A percentile compares a stretch with the other conserved stretches of the same genome.
phyloP scores from a whole-genome alignment of 2,797 vertebrate genomes.

The Peromyscus attwateri region DNA sequence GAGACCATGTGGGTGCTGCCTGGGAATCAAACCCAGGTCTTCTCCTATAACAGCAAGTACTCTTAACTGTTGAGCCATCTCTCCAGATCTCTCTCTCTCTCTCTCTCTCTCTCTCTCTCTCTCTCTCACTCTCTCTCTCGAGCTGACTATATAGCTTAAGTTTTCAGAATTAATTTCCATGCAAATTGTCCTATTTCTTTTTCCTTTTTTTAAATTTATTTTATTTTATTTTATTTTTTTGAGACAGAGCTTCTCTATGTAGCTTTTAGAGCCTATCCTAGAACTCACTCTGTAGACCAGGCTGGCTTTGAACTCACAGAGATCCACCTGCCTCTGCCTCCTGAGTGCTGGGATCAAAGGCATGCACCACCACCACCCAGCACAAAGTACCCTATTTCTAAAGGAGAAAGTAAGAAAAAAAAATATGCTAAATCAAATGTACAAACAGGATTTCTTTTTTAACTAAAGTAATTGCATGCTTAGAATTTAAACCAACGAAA shows the following conservation, averaged over 20 bases:
- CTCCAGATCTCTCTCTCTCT: not conserved
- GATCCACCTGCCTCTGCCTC: too few relatives aligned
- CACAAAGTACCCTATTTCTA: not conserved
- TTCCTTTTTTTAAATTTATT: too few relatives aligned
- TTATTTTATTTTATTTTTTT: too few relatives aligned
- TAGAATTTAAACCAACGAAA: slow-evolving; percentile 6
- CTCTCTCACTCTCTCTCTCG: not conserved
- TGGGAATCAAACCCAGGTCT: not conserved
- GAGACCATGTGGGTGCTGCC: not conserved
- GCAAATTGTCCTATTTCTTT: not conserved
- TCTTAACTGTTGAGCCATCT: not conserved
- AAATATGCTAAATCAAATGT: not conserved
- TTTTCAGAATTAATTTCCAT: slow-evolving; percentile 21
- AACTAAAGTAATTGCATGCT: not conserved
- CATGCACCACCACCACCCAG: too few relatives aligned
- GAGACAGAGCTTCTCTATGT: too few relatives aligned
- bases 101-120: not conserved
- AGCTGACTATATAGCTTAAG: not conserved
- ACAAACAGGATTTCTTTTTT: not conserved
- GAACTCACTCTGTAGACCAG: too few relatives aligned
- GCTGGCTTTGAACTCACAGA: too few relatives aligned
- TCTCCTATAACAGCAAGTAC: not conserved
- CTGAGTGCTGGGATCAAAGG: too few relatives aligned
- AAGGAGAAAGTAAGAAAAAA: not conserved
- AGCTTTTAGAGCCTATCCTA: too few relatives aligned